These are phyloP conservation scores for Cladorhizidae sp. DNA, from an alignment of 37 sponge, comb jelly and placozoan species.

Conservation along the genomic window DNA sequence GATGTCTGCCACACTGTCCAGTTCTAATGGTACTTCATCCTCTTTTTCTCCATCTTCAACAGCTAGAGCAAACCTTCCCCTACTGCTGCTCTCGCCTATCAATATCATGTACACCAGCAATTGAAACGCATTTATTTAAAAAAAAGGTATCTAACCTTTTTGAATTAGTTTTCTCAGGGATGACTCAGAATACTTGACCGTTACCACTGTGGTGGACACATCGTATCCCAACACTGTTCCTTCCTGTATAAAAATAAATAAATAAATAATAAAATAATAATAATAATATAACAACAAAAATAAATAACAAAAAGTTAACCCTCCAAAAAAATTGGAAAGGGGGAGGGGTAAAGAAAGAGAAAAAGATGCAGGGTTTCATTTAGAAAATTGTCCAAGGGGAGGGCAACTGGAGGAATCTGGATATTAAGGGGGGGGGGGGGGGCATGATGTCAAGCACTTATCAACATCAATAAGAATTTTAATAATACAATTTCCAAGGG, in stretches of 20 bases:
- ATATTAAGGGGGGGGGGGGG: neutral
- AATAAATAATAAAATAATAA: neutral
- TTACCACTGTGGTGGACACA: neutral
- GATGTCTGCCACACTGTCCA: neutral
- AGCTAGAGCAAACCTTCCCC: neutral
- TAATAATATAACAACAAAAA: neutral
- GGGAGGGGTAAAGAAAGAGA: no score
- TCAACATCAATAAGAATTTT: no score
- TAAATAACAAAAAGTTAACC: no score
- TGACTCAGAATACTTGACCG: conserved; percentile 18
- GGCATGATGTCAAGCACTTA: no score
- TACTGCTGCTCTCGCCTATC: neutral
- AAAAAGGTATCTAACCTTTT: neutral
- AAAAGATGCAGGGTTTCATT: no score
- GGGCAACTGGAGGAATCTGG: no score
- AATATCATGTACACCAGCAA: neutral
- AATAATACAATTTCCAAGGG: neutral
- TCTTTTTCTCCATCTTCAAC: neutral
- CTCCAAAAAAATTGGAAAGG: no score
- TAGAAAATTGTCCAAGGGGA: no score
- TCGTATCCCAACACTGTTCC: conserved; percentile 31
- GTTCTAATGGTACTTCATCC: conserved; percentile 4
- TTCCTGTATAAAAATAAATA: conserved; percentile 10
- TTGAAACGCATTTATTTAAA: no score
- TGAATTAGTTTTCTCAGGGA: neutral